These are phyloP conservation scores for Amphiprion percula DNA, from an alignment of 2,113 vertebrate species.

Conservation along the genomic window DNA sequence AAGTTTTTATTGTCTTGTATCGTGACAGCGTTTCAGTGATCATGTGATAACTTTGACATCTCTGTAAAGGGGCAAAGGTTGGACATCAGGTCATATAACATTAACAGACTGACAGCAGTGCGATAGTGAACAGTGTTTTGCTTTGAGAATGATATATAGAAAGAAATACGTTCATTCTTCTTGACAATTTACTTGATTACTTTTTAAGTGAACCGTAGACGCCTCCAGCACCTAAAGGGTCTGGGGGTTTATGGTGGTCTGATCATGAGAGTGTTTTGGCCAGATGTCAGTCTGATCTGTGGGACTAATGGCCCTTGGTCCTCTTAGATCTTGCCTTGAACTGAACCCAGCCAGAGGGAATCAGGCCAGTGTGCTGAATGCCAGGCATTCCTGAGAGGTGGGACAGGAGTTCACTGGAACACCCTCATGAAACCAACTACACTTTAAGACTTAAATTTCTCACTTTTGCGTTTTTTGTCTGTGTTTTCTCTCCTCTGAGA, in stretches of 20 bases:
- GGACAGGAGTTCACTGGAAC: conserved; percentile 41
- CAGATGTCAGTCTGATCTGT: conserved; percentile 25
- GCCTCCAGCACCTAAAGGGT: background rate
- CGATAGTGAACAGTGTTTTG: background rate
- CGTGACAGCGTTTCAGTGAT: background rate
- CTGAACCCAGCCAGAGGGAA: conserved; percentile 34
- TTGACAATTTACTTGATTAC: conserved; percentile 17
- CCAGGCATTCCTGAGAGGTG: conserved; percentile 68
- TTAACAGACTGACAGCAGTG: background rate
- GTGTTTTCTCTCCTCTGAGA: background rate
- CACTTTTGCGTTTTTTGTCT: background rate
- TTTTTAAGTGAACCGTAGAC: background rate
- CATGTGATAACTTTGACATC: background rate
- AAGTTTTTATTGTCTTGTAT: conserved; percentile 14
- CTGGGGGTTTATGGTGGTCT: conserved; percentile 32
- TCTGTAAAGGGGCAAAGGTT: conserved; percentile 9
- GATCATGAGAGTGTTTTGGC: conserved; percentile 13
- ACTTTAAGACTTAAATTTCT: background rate
- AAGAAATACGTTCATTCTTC: conserved; percentile 8
- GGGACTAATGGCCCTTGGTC: conserved; percentile 20
- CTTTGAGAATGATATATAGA: background rate
- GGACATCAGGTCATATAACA: background rate
- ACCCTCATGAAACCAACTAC: conserved; percentile 22
- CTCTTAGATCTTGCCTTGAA: conserved; percentile 32
- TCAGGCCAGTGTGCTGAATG: conserved; percentile 50